Percentiles rank a stretch among this genome's conserved stretches.
Evolutionary conservation across 2,888 invertebrate genomes (phyloP).

Genomic region (Ectobius pallidus): DNA sequence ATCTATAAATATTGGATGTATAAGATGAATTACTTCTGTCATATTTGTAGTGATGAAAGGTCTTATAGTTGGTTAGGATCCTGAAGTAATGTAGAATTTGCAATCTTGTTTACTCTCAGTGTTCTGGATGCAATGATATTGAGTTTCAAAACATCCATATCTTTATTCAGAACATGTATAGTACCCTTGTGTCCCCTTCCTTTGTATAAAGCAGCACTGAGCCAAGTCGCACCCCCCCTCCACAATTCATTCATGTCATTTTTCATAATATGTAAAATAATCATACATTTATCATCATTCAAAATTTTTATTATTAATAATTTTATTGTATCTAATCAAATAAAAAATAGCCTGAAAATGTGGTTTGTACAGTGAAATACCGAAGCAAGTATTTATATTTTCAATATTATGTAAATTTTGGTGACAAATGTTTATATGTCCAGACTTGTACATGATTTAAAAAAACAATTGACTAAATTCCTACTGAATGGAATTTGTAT

Average conservation of each 20-base stretch:
- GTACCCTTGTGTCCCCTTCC: background rate
- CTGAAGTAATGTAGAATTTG: slow-evolving; percentile 7
- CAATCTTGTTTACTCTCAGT: slow-evolving; percentile 4
- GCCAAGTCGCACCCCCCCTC: background rate
- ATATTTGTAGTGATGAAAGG: slow-evolving; percentile 8
- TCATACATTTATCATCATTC: slow-evolving; percentile 2
- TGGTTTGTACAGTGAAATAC: background rate
- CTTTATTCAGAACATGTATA: slow-evolving; percentile 15
- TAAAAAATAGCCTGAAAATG: background rate
- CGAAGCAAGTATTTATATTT: background rate
- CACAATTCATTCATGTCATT: background rate
- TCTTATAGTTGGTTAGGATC: background rate
- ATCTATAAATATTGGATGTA: slow-evolving; percentile 23
- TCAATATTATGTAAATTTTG: slow-evolving; percentile 16
- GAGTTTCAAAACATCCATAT: slow-evolving; percentile 3
- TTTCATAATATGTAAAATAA: slow-evolving; percentile 10
- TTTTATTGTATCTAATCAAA: too few species aligned
- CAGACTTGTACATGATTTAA: too few species aligned
- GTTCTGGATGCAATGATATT: slow-evolving; percentile 4
- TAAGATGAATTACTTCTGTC: slow-evolving; percentile 16
- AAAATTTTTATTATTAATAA: slow-evolving; percentile 18
- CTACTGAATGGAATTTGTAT: background rate
- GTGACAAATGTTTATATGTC: background rate
- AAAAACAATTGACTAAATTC: too few species aligned
- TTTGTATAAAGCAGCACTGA: background rate